Evolutionary conservation across 2,888 invertebrate genomes (phyloP).

Genomic region (Agonopterix alstromeriana): DNA sequence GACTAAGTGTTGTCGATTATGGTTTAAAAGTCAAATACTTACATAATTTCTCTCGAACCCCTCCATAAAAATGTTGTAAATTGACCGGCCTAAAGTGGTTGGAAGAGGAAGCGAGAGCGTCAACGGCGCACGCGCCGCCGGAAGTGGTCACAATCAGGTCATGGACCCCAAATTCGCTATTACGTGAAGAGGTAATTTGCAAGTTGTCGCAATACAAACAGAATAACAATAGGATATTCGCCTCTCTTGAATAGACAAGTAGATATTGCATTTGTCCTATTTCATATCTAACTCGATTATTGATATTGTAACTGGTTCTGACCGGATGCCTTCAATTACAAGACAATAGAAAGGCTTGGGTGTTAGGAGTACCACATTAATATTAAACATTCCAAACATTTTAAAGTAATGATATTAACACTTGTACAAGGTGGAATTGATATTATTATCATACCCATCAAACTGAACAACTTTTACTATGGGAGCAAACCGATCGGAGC

Average conservation of each 20-base stretch:
- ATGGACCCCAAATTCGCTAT: slow-evolving; percentile 47
- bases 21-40: too few species aligned
- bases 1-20: too few species aligned
- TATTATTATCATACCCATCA: too few species aligned
- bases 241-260: slow-evolving; percentile 48
- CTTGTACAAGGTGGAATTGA: too few species aligned
- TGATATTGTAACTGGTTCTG: slow-evolving; percentile 2
- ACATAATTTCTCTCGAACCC: too few species aligned
- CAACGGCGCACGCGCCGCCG: slow-evolving; percentile 31
- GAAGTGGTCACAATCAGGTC: slow-evolving; percentile 50
- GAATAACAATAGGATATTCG: slow-evolving; percentile 22
- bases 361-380: too few species aligned
- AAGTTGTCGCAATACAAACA: slow-evolving; percentile 5
- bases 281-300: slow-evolving; percentile 29
- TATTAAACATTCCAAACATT: too few species aligned
- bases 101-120: slow-evolving; percentile 36
- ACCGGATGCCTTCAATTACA: not conserved
- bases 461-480: too few species aligned
- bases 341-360: too few species aligned
- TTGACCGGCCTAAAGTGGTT: slow-evolving; percentile 11
- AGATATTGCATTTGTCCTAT: slow-evolving; percentile 33
- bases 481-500: too few species aligned
- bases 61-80: not conserved
- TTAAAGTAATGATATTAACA: too few species aligned
- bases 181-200: slow-evolving; percentile 49